These are phyloP conservation scores for Jordanella pulchra DNA, from an alignment of 2,797 vertebrate species.

Conservation along the genomic window DNA sequence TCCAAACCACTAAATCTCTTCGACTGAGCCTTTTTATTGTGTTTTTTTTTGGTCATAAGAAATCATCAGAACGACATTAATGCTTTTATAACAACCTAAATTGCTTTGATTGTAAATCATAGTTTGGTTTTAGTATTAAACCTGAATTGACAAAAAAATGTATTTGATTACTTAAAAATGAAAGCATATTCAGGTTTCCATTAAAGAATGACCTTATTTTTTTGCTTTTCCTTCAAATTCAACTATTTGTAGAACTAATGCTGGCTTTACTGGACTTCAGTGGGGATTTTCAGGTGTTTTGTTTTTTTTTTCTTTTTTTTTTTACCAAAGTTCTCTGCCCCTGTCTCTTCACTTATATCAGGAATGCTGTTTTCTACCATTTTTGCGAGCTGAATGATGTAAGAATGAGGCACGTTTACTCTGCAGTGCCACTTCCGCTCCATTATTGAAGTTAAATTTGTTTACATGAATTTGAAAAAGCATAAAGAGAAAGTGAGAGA, in stretches of 20 bases:
- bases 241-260: background rate
- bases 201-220: constrained; percentile 1
- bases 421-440: background rate
- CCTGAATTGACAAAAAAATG: background rate
- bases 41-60: too few species aligned
- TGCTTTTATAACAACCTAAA: background rate
- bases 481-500: background rate
- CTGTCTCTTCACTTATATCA: background rate
- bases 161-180: background rate
- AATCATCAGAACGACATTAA: background rate
- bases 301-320: constrained; percentile 5
- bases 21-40: too few species aligned
- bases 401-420: background rate
- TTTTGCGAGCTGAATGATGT: background rate
- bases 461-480: background rate
- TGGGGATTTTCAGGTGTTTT: background rate
- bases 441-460: background rate
- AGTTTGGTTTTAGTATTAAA: background rate
- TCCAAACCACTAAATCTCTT: background rate
- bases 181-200: background rate
- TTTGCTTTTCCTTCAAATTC: background rate
- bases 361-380: background rate
- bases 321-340: background rate
- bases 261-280: background rate
- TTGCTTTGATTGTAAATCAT: background rate